Evolutionary conservation across 2,797 vertebrate species (phyloP).

Genomic region (Loriculus beryllinus): DNA sequence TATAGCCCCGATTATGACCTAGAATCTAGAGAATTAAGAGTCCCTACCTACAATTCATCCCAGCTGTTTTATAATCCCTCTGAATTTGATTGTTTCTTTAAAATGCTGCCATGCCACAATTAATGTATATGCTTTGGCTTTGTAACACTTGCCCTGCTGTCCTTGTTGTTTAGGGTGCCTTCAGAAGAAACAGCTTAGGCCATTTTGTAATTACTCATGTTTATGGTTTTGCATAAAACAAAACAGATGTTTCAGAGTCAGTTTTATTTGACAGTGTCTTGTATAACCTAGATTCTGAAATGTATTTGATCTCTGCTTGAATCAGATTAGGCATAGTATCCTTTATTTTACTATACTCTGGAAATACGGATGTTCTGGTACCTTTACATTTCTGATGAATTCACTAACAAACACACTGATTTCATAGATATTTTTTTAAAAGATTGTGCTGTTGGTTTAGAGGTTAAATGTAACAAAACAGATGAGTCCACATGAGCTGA

Average conservation of each 20-base stretch:
- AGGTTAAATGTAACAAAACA: not conserved
- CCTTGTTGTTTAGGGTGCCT: not conserved
- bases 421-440: not conserved
- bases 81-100: constrained; percentile 35
- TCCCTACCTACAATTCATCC: constrained; percentile 12
- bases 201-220: not conserved
- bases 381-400: not conserved
- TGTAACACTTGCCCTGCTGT: constrained; percentile 25
- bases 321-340: not conserved
- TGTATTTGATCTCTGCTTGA: constrained; percentile 1
- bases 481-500: rapidly evolving
- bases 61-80: constrained; percentile 45
- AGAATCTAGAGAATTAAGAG: constrained; percentile 37
- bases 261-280: not conserved
- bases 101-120: not conserved
- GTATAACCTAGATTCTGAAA: constrained; percentile 9
- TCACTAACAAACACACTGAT: not conserved
- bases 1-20: not conserved
- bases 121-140: not conserved
- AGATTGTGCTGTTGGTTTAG: not conserved
- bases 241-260: constrained; percentile 13
- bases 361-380: not conserved
- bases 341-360: not conserved
- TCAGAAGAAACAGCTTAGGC: not conserved
- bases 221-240: not conserved